A percentile compares a stretch with the other conserved stretches of the same genome.
Conservation (phyloP, 1,140 invertebrate genomes). For the Contarinia nasturtii region DNA sequence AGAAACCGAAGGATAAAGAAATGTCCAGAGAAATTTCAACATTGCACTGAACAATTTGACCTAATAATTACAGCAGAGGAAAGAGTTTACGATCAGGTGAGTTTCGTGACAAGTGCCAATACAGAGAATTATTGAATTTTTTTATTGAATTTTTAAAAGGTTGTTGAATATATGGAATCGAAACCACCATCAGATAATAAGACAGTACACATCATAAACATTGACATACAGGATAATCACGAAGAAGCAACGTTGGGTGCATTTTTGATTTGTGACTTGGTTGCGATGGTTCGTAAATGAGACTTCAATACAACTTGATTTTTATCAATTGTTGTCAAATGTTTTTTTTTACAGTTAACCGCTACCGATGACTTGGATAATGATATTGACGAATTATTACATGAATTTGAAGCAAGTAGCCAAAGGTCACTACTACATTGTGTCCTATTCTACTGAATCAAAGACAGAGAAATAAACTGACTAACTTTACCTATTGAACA, state of each 20-base stretch:
- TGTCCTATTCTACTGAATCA: constrained; percentile 72
- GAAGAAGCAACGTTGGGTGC: constrained; percentile 99
- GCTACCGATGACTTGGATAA: constrained; percentile 90
- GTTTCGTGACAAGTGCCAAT: constrained; percentile 20
- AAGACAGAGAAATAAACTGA: not conserved
- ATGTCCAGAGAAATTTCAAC: constrained; percentile 88
- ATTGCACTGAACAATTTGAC: constrained; percentile 80
- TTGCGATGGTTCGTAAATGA: constrained; percentile 60
- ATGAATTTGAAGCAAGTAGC: constrained; percentile 85
- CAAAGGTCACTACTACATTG: constrained; percentile 79
- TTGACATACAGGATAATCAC: constrained; percentile 99
- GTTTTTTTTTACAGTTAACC: constrained; percentile 46
- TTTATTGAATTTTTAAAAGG: constrained; percentile 13
- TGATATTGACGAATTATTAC: constrained; percentile 92
- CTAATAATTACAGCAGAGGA: constrained; percentile 96
- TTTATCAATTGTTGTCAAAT: too few relatives aligned
- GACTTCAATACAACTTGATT: too few relatives aligned
- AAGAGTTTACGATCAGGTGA: constrained; percentile 89
- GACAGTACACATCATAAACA: constrained; percentile 92
- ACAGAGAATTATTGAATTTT: not conserved
- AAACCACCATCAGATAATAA: constrained; percentile 52
- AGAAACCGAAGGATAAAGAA: constrained; percentile 90
- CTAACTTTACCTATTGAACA: not conserved
- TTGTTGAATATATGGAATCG: constrained; percentile 55
- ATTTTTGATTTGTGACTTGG: constrained; percentile 93